These are phyloP conservation scores for Acipenser transmontanus DNA, from an alignment of 2,797 vertebrate genomes.

Conservation along the genomic window DNA sequence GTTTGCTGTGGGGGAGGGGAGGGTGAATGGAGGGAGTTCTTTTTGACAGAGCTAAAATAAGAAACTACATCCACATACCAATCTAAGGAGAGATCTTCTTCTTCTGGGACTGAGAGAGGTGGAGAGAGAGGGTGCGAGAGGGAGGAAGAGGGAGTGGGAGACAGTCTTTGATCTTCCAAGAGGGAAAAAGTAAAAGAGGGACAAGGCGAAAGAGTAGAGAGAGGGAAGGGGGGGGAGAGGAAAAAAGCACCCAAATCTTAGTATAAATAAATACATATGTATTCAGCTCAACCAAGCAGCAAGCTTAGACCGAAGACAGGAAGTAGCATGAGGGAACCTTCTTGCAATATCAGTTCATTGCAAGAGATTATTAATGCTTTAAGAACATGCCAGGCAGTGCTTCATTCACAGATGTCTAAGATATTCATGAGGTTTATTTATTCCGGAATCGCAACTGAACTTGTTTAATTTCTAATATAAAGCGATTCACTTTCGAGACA, in stretches of 20 bases:
- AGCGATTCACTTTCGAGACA: no score
- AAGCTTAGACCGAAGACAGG: background rate
- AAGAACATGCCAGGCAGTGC: no score
- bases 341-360: no score
- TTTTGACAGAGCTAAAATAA: slow-evolving; percentile 7
- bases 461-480: no score
- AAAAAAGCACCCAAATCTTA: background rate
- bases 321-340: background rate
- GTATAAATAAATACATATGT: background rate
- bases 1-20: background rate
- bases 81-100: background rate
- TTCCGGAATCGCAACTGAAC: no score
- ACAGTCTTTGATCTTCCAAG: no score
- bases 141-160: background rate
- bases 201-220: background rate
- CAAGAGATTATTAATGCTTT: no score
- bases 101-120: no score
- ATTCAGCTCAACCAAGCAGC: background rate
- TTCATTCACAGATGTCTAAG: no score
- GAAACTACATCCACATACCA: background rate
- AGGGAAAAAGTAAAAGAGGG: background rate
- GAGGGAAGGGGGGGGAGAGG: background rate
- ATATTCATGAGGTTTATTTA: no score
- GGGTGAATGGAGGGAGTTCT: background rate
- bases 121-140: background rate